Base-by-base conservation (phyloP, 1,140 invertebrate genomes). In the Dendrolimus punctatus region DNA sequence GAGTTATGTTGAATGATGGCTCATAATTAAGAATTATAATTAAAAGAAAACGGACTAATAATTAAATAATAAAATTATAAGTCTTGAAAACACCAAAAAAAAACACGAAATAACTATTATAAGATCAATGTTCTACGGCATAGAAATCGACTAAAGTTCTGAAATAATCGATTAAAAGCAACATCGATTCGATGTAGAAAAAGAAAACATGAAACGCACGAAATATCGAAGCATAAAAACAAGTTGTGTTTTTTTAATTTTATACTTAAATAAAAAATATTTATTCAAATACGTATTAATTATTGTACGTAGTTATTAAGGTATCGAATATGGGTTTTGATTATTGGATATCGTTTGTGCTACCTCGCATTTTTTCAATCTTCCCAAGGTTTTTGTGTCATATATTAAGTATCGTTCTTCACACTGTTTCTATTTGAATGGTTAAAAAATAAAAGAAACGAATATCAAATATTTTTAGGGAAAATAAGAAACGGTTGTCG, bases 171-270 rank as follows among this genome's bases (percentile, higher is more conserved):
- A 62, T 53, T 56, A 46, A 46, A 23, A 23, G 47, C 46, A 50
- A 53, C 58, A 64, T 60, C 58, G 56, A 63, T 53, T 53, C 23
- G 23, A 23, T 23, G 23, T 47, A 57, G 47, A 59, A 57, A 59
- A 40, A 53, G 42, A 10, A 49, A 41, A 73, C 23, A n/a, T 45
- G 43, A 6, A 45, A 45, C 43, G n/a, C n/a, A 71, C 74, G 70
- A 64, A 76, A 68, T 66, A 64, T 67, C 68, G 62, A 74, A 69
- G 71, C 67, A 74, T 71, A 73, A 73, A 23, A 74, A 65, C 59
- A 65, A 76, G 71, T 72, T 78, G 71, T 80, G 76, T 80, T 73
- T 80, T 81, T 83, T 77, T 70, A 80, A 81, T 80, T 84, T 81
- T 84, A 81, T 82, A 82, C 77, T 82, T 80, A 77, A 65, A 55